Evolutionary conservation across 2,888 invertebrate species (phyloP).

Genomic region (Ecliptopera silaceata): DNA sequence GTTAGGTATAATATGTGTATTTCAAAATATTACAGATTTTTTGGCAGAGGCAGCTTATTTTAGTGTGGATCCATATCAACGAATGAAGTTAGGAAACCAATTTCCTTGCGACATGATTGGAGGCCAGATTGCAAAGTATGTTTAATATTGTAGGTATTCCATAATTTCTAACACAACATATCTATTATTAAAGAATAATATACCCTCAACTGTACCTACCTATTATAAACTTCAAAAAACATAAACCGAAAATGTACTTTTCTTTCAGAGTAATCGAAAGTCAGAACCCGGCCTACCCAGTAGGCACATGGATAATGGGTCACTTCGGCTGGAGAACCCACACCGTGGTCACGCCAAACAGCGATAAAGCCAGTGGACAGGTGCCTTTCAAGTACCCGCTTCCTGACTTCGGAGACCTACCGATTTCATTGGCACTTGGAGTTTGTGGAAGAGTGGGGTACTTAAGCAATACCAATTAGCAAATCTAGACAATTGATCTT

Average conservation of each 20-base stretch:
- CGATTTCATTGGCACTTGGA: constrained; percentile 84
- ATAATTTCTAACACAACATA: too few relatives aligned
- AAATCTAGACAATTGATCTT: too few relatives aligned
- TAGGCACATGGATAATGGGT: constrained; percentile 84
- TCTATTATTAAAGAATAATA: too few relatives aligned
- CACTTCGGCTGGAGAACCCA: constrained; percentile 87
- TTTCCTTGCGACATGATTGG: constrained; percentile 85
- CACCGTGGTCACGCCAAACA: constrained; percentile 73
- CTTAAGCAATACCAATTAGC: too few relatives aligned
- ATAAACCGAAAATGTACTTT: too few relatives aligned
- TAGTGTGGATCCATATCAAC: constrained; percentile 87
- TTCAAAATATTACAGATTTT: constrained; percentile 71
- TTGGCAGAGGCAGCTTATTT: constrained; percentile 85
- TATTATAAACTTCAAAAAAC: background rate
- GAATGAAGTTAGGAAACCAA: constrained; percentile 64
- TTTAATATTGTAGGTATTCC: background rate
- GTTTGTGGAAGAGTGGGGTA: constrained; percentile 88
- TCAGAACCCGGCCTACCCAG: constrained; percentile 83
- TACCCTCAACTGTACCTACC: too few relatives aligned
- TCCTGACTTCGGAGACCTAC: constrained; percentile 82
- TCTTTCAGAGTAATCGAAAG: constrained; percentile 85
- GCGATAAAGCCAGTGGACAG: constrained; percentile 50
- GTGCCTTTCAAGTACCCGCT: constrained; percentile 63
- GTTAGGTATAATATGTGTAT: too few relatives aligned
- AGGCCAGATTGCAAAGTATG: constrained; percentile 86